Evolutionary conservation across 2,888 invertebrate genomes (phyloP).

Genomic region (Limenitis camilla): DNA sequence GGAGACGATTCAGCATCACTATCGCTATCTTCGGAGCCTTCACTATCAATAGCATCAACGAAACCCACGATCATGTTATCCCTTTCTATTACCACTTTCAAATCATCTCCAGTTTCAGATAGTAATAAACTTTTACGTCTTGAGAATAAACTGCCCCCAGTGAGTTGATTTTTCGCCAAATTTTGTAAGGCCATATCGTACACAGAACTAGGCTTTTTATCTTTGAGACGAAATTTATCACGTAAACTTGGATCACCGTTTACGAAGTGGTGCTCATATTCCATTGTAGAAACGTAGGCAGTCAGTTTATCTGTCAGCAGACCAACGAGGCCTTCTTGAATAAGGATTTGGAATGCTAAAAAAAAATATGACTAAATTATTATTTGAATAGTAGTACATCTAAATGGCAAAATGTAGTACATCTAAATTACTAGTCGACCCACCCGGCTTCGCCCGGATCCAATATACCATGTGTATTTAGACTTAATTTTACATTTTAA

Average conservation of each 20-base stretch:
- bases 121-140: slow-evolving; percentile 43
- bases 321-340: slow-evolving; percentile 60
- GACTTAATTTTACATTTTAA: too few species aligned
- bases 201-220: slow-evolving; percentile 18
- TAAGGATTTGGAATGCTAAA: slow-evolving; percentile 65
- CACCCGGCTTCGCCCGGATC: too few species aligned
- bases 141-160: slow-evolving; percentile 33
- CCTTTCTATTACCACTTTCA: slow-evolving; percentile 63
- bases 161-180: slow-evolving; percentile 28
- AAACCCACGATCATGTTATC: slow-evolving; percentile 69
- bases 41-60: slow-evolving; percentile 57
- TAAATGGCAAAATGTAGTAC: too few species aligned
- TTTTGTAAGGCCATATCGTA: slow-evolving; percentile 18
- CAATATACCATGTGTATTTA: too few species aligned
- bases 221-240: slow-evolving; percentile 10
- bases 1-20: slow-evolving; percentile 32
- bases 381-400: too few species aligned
- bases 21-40: slow-evolving; percentile 56
- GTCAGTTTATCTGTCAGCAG: slow-evolving; percentile 59
- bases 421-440: too few species aligned
- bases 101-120: slow-evolving; percentile 49
- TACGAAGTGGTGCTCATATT: slow-evolving; percentile 53
- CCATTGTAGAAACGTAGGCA: slow-evolving; percentile 55
- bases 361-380: slow-evolving; percentile 11
- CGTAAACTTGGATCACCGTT: slow-evolving; percentile 21